These are phyloP conservation scores for Oryzias curvinotus DNA, from an alignment of 2,113 vertebrate genomes.

Conservation along the genomic window DNA sequence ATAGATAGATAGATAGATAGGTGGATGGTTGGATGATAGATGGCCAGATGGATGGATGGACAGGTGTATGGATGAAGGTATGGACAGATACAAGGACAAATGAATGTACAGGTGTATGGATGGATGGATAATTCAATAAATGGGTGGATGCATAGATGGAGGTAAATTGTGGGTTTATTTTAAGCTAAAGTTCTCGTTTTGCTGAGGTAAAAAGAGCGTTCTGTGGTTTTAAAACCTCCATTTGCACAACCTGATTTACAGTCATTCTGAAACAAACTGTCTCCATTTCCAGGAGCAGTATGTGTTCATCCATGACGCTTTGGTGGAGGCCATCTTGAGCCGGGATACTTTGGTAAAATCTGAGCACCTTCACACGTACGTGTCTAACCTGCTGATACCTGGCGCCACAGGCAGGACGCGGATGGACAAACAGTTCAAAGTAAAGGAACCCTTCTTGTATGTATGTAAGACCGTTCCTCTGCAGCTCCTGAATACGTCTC, in stretches of 20 bases:
- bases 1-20: no score
- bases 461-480: neutral
- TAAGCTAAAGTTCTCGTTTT: no score
- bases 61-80: no score
- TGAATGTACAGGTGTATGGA: no score
- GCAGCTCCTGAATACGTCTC: neutral
- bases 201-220: no score
- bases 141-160: no score
- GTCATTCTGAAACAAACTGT: neutral
- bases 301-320: slow-evolving; percentile 91
- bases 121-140: no score
- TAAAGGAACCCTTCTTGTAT: slow-evolving; percentile 38
- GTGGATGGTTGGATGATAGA: no score
- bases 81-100: no score
- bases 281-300: slow-evolving; percentile 87
- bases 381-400: slow-evolving; percentile 89
- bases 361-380: slow-evolving; percentile 87
- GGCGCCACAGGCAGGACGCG: slow-evolving; percentile 87
- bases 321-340: slow-evolving; percentile 91
- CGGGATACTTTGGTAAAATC: slow-evolving; percentile 90
- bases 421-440: slow-evolving; percentile 95
- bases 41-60: no score
- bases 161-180: no score
- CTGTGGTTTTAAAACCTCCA: no score
- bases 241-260: neutral